Conservation (phyloP, 2,888 invertebrate genomes). For the Chloromyia formosa region DNA sequence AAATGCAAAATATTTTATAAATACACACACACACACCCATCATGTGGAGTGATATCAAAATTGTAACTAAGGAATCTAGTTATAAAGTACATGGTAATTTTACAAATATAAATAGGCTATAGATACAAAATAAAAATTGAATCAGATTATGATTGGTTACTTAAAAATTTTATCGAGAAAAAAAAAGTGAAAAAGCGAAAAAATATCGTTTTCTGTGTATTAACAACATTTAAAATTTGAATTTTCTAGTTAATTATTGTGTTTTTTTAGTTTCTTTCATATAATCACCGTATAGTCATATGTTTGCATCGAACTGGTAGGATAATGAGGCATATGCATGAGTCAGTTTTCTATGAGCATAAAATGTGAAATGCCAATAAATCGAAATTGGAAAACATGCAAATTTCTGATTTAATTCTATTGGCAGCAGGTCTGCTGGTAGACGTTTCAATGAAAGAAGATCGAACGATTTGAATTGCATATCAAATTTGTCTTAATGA, state of each 20-base stretch:
- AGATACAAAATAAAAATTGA: slow-evolving; percentile 13
- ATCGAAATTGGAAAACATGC: not conserved
- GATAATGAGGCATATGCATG: not conserved
- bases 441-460: not conserved
- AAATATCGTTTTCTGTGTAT: slow-evolving; percentile 23
- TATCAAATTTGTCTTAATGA: not conserved
- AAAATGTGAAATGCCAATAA: slow-evolving; percentile 24
- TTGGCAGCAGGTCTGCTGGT: slow-evolving; percentile 25
- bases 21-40: slow-evolving; percentile 24
- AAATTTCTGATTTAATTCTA: not conserved
- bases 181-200: not conserved
- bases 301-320: no score
- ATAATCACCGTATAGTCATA: no score
- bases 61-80: slow-evolving; percentile 17
- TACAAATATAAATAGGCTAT: slow-evolving; percentile 10
- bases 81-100: slow-evolving; percentile 6
- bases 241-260: slow-evolving; percentile 42
- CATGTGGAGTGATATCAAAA: slow-evolving; percentile 33
- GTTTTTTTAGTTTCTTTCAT: slow-evolving; percentile 29
- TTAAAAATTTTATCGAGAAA: slow-evolving; percentile 28
- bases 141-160: slow-evolving; percentile 47
- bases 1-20: not conserved
- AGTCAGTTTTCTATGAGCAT: not conserved
- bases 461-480: not conserved
- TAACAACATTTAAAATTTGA: slow-evolving; percentile 15